These are phyloP conservation scores for Rallus crepitans DNA, from an alignment of 2,797 vertebrate species.

Conservation along the genomic window DNA sequence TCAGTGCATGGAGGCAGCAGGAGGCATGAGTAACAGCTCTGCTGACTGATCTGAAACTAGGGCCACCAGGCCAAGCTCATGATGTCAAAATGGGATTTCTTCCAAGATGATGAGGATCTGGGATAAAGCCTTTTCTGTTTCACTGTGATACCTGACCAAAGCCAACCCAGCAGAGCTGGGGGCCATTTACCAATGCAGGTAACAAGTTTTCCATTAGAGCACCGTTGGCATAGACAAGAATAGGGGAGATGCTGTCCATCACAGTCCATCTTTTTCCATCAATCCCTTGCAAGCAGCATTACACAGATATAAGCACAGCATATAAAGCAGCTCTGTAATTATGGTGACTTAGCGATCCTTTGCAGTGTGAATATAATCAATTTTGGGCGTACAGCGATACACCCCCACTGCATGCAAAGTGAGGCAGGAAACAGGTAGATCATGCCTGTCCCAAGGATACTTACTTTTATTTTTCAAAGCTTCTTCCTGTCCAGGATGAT, in stretches of 20 bases:
- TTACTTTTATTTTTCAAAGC: not conserved
- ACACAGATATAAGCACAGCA: not conserved
- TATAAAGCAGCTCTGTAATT: not conserved
- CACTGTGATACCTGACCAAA: not conserved
- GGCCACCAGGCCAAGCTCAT: not conserved
- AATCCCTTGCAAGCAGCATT: not conserved
- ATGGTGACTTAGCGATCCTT: not conserved
- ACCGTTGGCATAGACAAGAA: accelerated
- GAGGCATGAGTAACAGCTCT: accelerated
- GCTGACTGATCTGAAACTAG: not conserved
- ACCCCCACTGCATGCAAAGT: not conserved
- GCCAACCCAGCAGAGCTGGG: not conserved
- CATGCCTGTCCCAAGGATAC: not conserved
- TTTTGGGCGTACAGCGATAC: not conserved
- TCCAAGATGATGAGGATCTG: not conserved
- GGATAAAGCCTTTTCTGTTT: not conserved
- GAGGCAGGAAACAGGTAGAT: not conserved
- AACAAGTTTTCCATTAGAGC: not conserved
- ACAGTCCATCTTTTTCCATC: not conserved
- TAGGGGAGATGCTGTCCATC: not conserved
- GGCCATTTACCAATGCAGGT: not conserved
- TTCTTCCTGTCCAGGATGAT: not conserved
- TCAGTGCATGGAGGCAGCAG: not conserved
- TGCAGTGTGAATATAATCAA: not conserved
- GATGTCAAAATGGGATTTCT: not conserved